Base-by-base conservation (phyloP, 2,797 vertebrate species). In the Helicolenus hilgendorfi region DNA sequence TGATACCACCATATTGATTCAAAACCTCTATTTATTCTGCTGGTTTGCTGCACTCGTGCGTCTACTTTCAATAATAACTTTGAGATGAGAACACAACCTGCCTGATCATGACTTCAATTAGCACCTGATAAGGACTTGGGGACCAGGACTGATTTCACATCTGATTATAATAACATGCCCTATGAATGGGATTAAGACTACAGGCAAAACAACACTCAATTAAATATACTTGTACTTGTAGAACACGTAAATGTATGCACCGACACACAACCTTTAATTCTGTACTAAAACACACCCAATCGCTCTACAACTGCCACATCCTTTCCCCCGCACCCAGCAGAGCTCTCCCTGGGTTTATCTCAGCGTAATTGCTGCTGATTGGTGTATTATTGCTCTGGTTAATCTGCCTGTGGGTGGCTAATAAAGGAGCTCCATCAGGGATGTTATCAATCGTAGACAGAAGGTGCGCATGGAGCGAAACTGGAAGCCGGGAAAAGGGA, bases 331-430 rank as follows among this genome's bases (percentile, higher is more conserved):
- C 84, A 82, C 79, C 90, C 91, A 88, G 85, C 87, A 75, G 68
- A 92, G 91, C 55, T 91, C 90, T 95, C 91, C 90, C 92, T 92
- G 90, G 85, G 85, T 90, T 94, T 94, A 96, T 95, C 93, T 86
- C 74, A 15, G 86, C 89, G 33, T 96, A 97, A 97, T 97, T 97
- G 92, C 93, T 77, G 91, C 86, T 96, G 95, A 97, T 96, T 97
- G 93, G 91, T 92, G 89, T 93, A 96, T 96, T 95, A 97, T 94
- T 95, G 92, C 91, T 87, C 79, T 70, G 83, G 85, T 93, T 96
- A 93, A 93, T 96, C 94, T 95, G 89, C 94, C 93, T 76, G 93
- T 96, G 94, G 96, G 95, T 95, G 95, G 93, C 89, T 96, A 96
- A 96, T 96, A 94, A 93, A 94, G 87, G 86, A 91, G 88, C 93